These are phyloP conservation scores for Festucalex cinctus DNA, from an alignment of 2,113 vertebrate genomes.

Conservation along the genomic window DNA sequence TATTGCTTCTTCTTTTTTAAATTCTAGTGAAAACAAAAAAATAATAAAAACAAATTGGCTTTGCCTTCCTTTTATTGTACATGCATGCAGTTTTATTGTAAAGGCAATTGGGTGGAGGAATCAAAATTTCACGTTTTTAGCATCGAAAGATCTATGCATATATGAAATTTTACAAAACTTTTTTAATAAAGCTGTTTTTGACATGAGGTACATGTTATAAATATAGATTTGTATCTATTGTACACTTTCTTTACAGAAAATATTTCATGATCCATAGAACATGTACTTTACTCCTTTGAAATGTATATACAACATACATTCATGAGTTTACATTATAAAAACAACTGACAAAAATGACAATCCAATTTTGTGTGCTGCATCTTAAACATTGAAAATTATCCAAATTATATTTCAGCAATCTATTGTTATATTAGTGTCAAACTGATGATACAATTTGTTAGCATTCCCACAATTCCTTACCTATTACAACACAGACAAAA, in stretches of 20 bases:
- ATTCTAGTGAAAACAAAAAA: neutral
- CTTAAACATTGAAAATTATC: constrained; percentile 12
- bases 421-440: neutral
- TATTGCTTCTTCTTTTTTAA: neutral
- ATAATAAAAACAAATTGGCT: constrained; percentile 23
- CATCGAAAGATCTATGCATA: neutral
- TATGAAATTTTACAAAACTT: neutral
- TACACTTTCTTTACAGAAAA: constrained; percentile 70
- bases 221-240: constrained; percentile 57
- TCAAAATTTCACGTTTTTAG: constrained; percentile 67
- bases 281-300: constrained; percentile 67
- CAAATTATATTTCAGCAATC: constrained; percentile 5
- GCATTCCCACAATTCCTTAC: neutral
- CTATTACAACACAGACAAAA: neutral
- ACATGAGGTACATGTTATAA: neutral
- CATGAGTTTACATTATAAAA: constrained; percentile 78
- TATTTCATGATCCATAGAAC: constrained; percentile 68
- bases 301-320: constrained; percentile 93
- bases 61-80: constrained; percentile 18
- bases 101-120: constrained; percentile 89
- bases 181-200: neutral
- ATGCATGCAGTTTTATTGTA: constrained; percentile 86
- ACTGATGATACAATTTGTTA: neutral
- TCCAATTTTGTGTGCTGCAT: constrained; percentile 20
- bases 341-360: constrained; percentile 51